Conservation (phyloP, 2,797 vertebrate genomes). For the Muscicapa comitata region DNA sequence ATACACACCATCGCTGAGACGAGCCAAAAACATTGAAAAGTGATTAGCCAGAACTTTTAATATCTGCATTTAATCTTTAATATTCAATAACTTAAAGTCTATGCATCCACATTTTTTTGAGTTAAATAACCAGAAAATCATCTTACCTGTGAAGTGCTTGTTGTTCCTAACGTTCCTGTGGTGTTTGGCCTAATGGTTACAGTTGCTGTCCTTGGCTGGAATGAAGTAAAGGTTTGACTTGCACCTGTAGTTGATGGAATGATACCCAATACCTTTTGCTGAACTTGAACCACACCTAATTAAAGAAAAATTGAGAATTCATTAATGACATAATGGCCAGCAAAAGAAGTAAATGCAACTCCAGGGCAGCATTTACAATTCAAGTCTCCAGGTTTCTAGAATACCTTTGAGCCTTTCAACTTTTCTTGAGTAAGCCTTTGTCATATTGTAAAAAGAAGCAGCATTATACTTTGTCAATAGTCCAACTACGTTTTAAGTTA, state of each 20-base stretch:
- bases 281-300: constrained; percentile 89
- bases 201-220: constrained; percentile 91
- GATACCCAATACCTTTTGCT: constrained; percentile 96
- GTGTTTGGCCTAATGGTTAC: constrained; percentile 91
- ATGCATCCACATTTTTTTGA: neutral
- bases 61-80: neutral
- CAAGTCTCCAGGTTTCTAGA: constrained; percentile 1
- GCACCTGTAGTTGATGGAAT: constrained; percentile 90
- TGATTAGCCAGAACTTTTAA: neutral
- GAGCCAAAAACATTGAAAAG: neutral
- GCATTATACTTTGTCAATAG: neutral
- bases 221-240: constrained; percentile 89
- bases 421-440: neutral
- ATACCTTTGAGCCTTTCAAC: neutral
- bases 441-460: neutral
- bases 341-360: neutral
- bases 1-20: neutral
- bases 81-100: neutral
- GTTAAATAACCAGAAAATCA: neutral
- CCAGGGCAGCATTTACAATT: constrained; percentile 17
- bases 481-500: neutral
- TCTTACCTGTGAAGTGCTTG: constrained; percentile 81
- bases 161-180: constrained; percentile 75
- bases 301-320: constrained; percentile 51
- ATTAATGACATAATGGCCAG: neutral